Conservation (phyloP, 2,888 invertebrate species). For the Melieria crassipennis region DNA sequence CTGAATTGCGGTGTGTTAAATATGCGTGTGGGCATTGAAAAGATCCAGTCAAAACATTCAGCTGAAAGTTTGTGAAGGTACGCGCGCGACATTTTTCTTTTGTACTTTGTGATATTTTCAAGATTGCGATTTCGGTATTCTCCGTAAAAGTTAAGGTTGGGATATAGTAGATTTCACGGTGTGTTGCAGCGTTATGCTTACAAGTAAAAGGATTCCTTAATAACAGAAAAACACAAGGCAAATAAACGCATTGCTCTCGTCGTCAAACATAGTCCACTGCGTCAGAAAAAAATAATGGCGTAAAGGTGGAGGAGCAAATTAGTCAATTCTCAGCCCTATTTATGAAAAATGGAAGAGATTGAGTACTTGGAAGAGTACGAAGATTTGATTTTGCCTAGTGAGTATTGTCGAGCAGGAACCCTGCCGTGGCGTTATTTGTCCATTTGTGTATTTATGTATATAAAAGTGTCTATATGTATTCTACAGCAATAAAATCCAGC, state of each 20-base stretch:
- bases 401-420: constrained; percentile 33
- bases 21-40: constrained; percentile 8
- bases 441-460: neutral
- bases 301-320: constrained; percentile 10
- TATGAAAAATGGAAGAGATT: constrained; percentile 57
- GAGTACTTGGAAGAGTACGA: constrained; percentile 63
- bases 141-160: too few species aligned
- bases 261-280: neutral
- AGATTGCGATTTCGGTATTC: neutral
- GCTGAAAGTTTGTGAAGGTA: constrained; percentile 22
- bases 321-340: constrained; percentile 13
- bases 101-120: constrained; percentile 6
- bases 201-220: too few species aligned
- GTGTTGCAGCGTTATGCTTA: too few species aligned
- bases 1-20: neutral
- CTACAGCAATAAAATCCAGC: constrained; percentile 40
- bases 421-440: neutral
- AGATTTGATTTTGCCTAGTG: constrained; percentile 61
- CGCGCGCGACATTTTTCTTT: constrained; percentile 17
- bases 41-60: constrained; percentile 19
- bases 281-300: constrained; percentile 21
- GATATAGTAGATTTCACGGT: too few species aligned
- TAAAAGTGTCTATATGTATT: neutral
- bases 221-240: too few species aligned
- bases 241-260: neutral